Evolutionary conservation across 2,113 vertebrate species (phyloP).

Genomic region (Hystrix brachyura): DNA sequence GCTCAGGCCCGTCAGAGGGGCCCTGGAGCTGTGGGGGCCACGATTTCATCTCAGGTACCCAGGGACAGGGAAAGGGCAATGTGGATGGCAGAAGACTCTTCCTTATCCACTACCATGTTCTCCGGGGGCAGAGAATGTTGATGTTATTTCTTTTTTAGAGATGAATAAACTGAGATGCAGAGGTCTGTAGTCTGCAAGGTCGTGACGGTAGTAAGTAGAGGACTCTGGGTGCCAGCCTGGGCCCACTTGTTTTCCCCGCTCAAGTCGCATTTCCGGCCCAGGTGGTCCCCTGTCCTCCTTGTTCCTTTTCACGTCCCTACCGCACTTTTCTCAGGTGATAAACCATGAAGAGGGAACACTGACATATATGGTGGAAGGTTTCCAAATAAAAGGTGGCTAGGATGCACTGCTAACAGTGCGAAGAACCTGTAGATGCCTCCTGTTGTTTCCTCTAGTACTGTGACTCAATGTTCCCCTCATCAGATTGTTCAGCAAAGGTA

Average conservation of each 20-base stretch:
- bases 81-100: background rate
- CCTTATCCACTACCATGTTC: background rate
- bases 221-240: background rate
- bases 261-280: too few relatives aligned
- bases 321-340: background rate
- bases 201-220: background rate
- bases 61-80: rapidly evolving
- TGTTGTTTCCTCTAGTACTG: background rate
- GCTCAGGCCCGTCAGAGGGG: background rate
- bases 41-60: too few relatives aligned
- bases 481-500: background rate
- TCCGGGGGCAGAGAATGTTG: background rate
- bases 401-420: background rate
- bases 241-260: background rate
- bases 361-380: background rate
- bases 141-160: background rate
- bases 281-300: rapidly evolving
- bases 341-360: background rate
- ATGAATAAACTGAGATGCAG: too few relatives aligned
- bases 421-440: background rate
- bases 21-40: background rate
- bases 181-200: background rate
- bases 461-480: background rate
- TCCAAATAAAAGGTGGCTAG: background rate
- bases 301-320: background rate